Evolutionary conservation across 2,113 vertebrate species (phyloP), one percentile per base, ranked within the genome.

Genomic region (Poeciliopsis occidentalis): DNA sequence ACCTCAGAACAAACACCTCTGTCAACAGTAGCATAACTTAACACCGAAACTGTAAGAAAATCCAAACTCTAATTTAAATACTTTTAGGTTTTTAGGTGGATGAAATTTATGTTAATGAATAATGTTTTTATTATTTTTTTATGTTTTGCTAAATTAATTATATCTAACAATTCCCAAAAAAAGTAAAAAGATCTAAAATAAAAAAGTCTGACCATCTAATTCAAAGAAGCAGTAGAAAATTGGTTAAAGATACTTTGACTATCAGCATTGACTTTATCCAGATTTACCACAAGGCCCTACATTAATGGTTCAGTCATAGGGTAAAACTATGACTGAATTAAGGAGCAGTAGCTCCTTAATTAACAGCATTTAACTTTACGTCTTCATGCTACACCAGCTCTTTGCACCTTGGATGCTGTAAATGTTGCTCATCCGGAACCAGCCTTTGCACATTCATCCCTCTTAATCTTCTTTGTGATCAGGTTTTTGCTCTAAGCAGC

Each of bases 291-390:
- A 17, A 78, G 70, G 85, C 76, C 80, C 67, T 29, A 34, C 66
- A 64, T 51, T 61, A 41, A 64, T 22, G 75, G n/a, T 64, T 65
- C 57, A 73, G 24, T 41, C 24, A 77, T 44, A 69, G 37, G 51
- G 66, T 66, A 77, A 82, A 87, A 61, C 64, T 27, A 27, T 27
- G 27, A 27, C 27, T 27, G 27, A 27, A 27, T 27, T 27, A 27
- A 27, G 27, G 27, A 27, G 41, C 7, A 63, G n/a, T 63, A 87
- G 62, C n/a, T 26, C 60, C 44, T 41, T 64, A 64, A 84, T 88
- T 68, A 75, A 67, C 26, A 57, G 66, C 76, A 72, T 82, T 84
- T 80, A 37, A 66, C 73, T 84, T 88, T 82, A 80, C 71, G 54
- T 76, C 66, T 69, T 82, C 47, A 54, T 70, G 76, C 72, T 57